Conservation (phyloP, 2,113 vertebrate species). For the Erythrocercus mccallii region DNA sequence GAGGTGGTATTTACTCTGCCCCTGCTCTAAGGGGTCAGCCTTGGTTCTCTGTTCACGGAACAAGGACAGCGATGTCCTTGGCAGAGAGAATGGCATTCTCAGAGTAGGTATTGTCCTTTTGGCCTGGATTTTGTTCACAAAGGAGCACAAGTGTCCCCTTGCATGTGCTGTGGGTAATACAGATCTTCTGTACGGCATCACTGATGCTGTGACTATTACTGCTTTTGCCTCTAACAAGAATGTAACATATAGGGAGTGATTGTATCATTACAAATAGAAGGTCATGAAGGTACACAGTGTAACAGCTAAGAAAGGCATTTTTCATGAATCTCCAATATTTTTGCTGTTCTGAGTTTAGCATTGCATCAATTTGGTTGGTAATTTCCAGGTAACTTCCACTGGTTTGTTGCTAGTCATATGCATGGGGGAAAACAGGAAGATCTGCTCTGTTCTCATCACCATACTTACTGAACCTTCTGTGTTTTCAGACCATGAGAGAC, state of each 20-base stretch:
- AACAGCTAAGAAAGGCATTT: background rate
- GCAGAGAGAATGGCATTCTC: background rate
- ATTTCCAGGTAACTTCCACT: background rate
- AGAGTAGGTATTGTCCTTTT: background rate
- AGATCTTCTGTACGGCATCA: background rate
- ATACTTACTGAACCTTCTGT: background rate
- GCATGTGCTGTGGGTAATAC: accelerated
- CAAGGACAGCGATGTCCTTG: background rate
- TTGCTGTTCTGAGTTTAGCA: background rate
- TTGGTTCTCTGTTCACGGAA: background rate
- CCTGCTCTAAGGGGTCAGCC: background rate
- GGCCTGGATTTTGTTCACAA: background rate
- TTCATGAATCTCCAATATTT: background rate
- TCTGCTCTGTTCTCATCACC: background rate
- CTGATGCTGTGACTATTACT: background rate
- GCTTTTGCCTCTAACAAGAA: background rate
- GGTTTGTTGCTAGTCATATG: background rate
- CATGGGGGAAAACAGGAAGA: background rate
- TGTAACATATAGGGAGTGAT: background rate
- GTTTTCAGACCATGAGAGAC: background rate
- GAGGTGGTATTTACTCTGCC: background rate
- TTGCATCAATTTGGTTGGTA: background rate
- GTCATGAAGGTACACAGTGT: background rate
- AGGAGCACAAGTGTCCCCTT: background rate
- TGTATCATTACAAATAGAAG: background rate